These are phyloP conservation scores for Balaenoptera acutorostrata DNA, from an alignment of 2,113 vertebrate genomes.

Conservation along the genomic window DNA sequence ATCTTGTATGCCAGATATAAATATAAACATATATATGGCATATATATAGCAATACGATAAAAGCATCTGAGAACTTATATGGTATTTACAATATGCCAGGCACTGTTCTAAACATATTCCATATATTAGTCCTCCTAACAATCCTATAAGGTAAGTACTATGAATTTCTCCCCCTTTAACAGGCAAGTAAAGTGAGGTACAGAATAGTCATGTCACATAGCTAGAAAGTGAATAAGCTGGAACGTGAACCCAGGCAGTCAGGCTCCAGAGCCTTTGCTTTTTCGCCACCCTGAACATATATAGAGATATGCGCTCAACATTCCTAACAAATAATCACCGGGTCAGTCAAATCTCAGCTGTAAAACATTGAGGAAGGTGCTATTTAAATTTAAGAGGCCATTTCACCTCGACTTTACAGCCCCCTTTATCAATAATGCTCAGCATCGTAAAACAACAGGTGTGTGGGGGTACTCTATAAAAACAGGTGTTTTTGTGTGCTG, in stretches of 20 bases:
- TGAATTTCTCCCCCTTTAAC: not conserved
- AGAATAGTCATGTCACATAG: not conserved
- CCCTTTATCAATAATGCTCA: constrained; percentile 23
- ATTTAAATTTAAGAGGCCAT: constrained; percentile 26
- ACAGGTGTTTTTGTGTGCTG: not conserved
- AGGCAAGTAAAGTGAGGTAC: not conserved
- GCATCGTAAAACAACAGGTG: constrained; percentile 55
- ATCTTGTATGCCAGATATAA: not conserved
- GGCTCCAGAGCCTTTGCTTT: not conserved
- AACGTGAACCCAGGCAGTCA: not conserved
- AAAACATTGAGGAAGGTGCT: constrained; percentile 37
- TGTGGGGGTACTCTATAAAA: constrained; percentile 8
- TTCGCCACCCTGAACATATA: not conserved
- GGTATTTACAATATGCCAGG: not conserved
- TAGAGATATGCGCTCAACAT: not conserved
- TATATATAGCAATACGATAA: not conserved
- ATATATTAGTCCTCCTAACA: not conserved
- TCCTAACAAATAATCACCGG: constrained; percentile 43
- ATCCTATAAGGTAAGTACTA: not conserved
- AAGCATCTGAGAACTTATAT: not conserved
- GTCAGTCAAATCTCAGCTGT: constrained; percentile 38
- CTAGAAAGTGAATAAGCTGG: not conserved
- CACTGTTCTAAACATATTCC: not conserved
- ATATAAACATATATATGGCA: not conserved
- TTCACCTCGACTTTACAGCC: constrained; percentile 31